A percentile compares a stretch with the other conserved stretches of the same genome.
Conservation (phyloP, 2,113 vertebrate species). For the Ifrita kowaldi region DNA sequence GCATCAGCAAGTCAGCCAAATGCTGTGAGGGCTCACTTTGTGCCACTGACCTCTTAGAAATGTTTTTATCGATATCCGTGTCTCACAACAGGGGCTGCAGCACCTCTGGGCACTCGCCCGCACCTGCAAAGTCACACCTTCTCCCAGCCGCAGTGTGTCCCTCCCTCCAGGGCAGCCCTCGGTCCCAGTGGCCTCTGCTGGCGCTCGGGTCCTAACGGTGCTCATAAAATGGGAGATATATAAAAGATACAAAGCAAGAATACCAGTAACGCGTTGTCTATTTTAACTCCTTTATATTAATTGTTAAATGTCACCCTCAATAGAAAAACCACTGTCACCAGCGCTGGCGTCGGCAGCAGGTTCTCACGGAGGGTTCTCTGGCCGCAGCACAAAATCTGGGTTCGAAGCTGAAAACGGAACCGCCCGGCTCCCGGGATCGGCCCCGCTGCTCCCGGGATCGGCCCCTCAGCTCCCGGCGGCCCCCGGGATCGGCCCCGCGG, state of each 20-base stretch:
- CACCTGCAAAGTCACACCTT: neutral
- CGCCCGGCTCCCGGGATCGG: neutral
- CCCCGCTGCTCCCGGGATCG: neutral
- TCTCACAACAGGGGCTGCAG: neutral
- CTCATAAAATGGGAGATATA: neutral
- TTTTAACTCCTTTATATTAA: neutral
- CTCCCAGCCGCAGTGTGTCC: neutral
- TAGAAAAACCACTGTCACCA: neutral
- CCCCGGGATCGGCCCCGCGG: no score
- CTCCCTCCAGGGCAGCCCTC: neutral
- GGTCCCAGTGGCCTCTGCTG: accelerated
- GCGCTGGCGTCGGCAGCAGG: neutral
- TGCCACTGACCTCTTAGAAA: neutral
- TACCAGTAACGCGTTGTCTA: no score
- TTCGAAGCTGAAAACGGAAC: no score
- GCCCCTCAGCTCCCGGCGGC: neutral
- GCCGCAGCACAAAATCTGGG: neutral
- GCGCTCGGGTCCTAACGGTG: accelerated
- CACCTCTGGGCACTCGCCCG: accelerated
- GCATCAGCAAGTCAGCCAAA: neutral
- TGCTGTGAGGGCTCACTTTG: neutral
- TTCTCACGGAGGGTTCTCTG: accelerated
- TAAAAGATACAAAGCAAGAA: neutral
- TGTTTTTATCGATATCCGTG: accelerated
- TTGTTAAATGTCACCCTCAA: neutral